Evolutionary conservation across 2,888 invertebrate genomes (phyloP).

Genomic region (Lepidocyrtinus sp.): DNA sequence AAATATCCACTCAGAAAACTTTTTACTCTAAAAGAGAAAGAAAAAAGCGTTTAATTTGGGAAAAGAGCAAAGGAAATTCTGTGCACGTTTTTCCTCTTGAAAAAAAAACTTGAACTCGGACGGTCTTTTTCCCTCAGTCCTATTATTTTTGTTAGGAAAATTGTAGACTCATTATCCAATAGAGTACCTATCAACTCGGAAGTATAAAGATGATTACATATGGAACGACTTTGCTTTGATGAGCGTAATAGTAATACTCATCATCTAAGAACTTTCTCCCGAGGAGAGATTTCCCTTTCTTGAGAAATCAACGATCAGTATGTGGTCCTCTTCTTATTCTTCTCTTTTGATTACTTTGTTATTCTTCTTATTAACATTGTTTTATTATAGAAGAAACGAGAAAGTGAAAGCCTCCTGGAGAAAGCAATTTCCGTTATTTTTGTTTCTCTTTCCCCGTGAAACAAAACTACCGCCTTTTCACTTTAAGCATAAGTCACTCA

Average conservation of each 20-base stretch:
- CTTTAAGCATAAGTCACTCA: background rate
- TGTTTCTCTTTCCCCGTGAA: constrained; percentile 32
- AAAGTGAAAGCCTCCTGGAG: constrained; percentile 23
- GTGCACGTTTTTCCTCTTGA: constrained; percentile 39
- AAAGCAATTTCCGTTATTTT: constrained; percentile 54
- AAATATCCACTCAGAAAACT: background rate
- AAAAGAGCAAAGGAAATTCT: constrained; percentile 18
- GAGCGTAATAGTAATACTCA: constrained; percentile 9
- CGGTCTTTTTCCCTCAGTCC: background rate
- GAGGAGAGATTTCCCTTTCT: constrained; percentile 1
- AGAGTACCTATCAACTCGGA: constrained; percentile 21
- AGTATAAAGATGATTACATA: constrained; percentile 20
- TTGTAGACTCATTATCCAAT: constrained; percentile 45
- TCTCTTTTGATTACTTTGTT: constrained; percentile 8
- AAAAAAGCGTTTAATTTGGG: constrained; percentile 17
- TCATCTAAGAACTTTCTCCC: background rate
- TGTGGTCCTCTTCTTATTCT: background rate
- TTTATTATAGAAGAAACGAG: background rate
- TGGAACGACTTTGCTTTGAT: constrained; percentile 27
- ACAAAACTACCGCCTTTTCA: background rate
- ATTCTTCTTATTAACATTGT: background rate
- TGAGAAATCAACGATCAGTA: constrained; percentile 8
- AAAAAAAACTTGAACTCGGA: constrained; percentile 12
- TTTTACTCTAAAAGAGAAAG: background rate
- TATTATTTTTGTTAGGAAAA: constrained; percentile 31